Evolutionary conservation across 53 echinoderm and acorn worm genomes (phyloP), one percentile per base, ranked within the genome.

Genomic region (Holothuria scabra): DNA sequence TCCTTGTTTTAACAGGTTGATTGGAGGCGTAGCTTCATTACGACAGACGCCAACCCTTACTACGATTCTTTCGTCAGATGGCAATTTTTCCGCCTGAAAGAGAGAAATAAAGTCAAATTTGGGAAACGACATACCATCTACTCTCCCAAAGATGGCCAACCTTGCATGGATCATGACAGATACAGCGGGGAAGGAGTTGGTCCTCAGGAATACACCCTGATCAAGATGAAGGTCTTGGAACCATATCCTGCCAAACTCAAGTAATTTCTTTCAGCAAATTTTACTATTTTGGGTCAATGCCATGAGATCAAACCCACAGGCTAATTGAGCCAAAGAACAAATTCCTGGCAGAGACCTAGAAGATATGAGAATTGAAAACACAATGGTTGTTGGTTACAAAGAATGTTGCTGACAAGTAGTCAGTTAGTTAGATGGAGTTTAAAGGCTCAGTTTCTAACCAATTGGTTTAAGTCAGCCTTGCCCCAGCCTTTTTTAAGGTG

Each of bases 91-190:
- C 86, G 85, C 59, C 88, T 99, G 12, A 92, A 91, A 89, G 88
- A 94, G 74, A 76, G 80, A 1, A 84, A 88, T 69, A 99, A 95
- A 88, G 85, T 94, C 74, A 99, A 99, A 88, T 99, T 99, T 84
- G 99, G 99, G 66, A 99, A 99, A 81, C 88, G 99, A n/a, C 83
- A 99, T 85, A 99, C 99, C 60, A 99, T 99, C 57, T 99, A 87
- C 91, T 94, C 94, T 0, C 99, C 99, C 10, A 99, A 93, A 82
- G 99, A 99, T 58, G 99, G 99, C 52, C 99, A 99, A 85, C 99
- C 99, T 7, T 99, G 99, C 59, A 99, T 99, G 99, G 99, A 99
- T 84, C 99, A 99, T 30, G 99, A 99, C 88, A 81, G 99, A 46
- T 90, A 92, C 80, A 86, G 92, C 12, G 99, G 99, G 23, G 99